Evolutionary conservation across 2,113 vertebrate species (phyloP).

Genomic region (Ophthalmotilapia sp.): DNA sequence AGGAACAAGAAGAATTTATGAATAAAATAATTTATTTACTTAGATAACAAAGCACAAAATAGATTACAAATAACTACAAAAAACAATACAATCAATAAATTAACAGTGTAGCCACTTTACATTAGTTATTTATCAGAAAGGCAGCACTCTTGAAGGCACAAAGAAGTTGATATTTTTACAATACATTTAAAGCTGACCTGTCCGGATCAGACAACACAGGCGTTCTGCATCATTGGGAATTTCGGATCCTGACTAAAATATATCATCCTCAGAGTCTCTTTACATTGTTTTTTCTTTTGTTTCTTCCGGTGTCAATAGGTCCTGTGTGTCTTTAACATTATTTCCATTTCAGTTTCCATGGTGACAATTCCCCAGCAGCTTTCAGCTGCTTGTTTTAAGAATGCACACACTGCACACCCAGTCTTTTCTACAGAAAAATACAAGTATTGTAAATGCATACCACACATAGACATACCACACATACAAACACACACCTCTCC

Average conservation of each 20-base stretch:
- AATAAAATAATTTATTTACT: constrained; percentile 52
- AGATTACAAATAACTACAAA: constrained; percentile 16
- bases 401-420: neutral
- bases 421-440: constrained; percentile 37
- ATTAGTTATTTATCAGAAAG: neutral
- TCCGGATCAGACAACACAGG: neutral
- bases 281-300: neutral
- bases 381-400: constrained; percentile 7
- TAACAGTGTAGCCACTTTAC: neutral
- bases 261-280: neutral
- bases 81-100: constrained; percentile 32
- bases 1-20: neutral
- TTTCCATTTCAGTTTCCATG: constrained; percentile 39
- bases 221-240: neutral
- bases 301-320: neutral
- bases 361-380: constrained; percentile 19
- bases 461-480: constrained; percentile 13
- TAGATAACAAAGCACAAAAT: neutral
- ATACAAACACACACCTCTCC: neutral
- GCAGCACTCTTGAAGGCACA: constrained; percentile 16
- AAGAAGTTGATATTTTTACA: neutral
- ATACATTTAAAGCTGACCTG: neutral
- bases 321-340: neutral
- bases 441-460: constrained; percentile 22
- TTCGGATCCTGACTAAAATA: neutral